Base-by-base conservation (phyloP, 2,888 invertebrate genomes). In the Platynereis dumerilii region DNA sequence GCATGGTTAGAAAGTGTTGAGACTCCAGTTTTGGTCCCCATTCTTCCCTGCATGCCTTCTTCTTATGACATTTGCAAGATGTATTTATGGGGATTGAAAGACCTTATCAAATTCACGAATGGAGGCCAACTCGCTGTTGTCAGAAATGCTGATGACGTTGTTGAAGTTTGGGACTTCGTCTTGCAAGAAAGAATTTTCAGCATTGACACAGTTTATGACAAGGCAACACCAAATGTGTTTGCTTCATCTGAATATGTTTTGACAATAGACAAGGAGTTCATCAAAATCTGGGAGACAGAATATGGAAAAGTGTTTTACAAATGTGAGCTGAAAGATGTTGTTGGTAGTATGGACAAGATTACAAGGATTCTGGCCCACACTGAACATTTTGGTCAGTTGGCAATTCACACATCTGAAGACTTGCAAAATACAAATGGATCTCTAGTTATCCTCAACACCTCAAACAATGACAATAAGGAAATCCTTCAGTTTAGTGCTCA, bases 121-220 rank as follows among this genome's bases (percentile, higher is more conserved):
- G 39, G 34, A 7, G 53, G 57, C 15, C 57, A 66, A 5, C 52
- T 70, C 12, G 66, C 59, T 17, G 68, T 70, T 7, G 62, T 62
- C 29, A 64, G 64, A 27, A 64, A 39, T 24, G 58, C 66, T 44
- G 68, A 70, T 52, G 66, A 64, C 17, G 48, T 48, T 27, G 53
- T 69, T 12, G 66, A 69, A 34, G 55, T 69, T 15, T 70, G 68
- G 68, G 70, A 70, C 60, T 15, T 69, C 28, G 57, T 55, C 44
- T 60, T 39, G 12, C 24, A 57, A n/a, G 70, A 70, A 54, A 29
- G 39, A n/a, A 60, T 61, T 22, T 52, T 57, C 48, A 28, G 45
- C 2, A 20, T 60, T 5, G 64, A 59, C 20, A 28, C 69, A 22
- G 24, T 22, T 7, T 69, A 34, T 56, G 68, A 69, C 58, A 62